These are phyloP conservation scores for Sphaerodactylus townsendi DNA, from an alignment of 2,113 vertebrate species.

Conservation along the genomic window DNA sequence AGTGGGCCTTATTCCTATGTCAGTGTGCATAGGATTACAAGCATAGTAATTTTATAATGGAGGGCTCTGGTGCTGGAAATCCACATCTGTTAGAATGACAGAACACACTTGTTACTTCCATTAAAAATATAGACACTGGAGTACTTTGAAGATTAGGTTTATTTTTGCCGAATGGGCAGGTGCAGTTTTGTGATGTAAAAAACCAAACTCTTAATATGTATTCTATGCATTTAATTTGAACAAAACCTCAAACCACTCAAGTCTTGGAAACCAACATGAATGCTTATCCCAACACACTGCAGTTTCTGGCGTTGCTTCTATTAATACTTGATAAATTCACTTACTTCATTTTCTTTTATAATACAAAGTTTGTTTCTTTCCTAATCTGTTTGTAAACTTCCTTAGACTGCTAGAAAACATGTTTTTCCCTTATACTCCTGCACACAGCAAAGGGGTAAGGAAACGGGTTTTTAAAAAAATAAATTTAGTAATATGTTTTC, in stretches of 20 bases:
- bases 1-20: not conserved
- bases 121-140: not conserved
- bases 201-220: not conserved
- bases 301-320: conserved; percentile 67
- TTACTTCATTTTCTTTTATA: conserved; percentile 51
- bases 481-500: conserved; percentile 65
- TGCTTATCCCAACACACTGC: conserved; percentile 47
- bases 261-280: conserved; percentile 18
- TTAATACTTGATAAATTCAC: conserved; percentile 41
- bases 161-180: not conserved
- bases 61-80: conserved; percentile 60
- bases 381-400: conserved; percentile 66
- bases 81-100: not conserved
- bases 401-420: conserved; percentile 51
- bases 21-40: not conserved
- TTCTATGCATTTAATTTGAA: not conserved
- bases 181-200: not conserved
- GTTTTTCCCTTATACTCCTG: conserved; percentile 42
- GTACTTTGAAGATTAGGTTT: not conserved
- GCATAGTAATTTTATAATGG: conserved; percentile 12
- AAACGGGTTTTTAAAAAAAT: conserved; percentile 41
- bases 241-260: conserved; percentile 10
- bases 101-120: not conserved
- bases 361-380: conserved; percentile 56
- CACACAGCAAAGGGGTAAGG: conserved; percentile 60